These are phyloP conservation scores for Melanotaenia pygmaea DNA, from an alignment of 2,797 vertebrate genomes.

Conservation along the genomic window DNA sequence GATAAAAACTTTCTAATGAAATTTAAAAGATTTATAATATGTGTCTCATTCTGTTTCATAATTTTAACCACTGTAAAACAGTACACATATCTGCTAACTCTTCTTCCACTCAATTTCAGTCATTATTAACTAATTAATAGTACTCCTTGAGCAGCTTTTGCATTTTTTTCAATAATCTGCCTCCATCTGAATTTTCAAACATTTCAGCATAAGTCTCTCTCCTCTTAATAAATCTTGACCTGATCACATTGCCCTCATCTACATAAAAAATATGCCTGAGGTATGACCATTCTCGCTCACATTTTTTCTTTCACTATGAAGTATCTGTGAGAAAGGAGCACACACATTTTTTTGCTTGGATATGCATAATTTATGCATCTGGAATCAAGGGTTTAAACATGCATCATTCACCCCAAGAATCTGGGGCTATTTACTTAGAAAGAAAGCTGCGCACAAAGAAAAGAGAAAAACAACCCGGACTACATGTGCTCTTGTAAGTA, in stretches of 20 bases:
- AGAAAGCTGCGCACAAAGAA: background rate
- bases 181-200: no score
- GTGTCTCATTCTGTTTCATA: background rate
- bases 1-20: background rate
- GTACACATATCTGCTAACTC: background rate
- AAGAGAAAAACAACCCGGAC: no score
- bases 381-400: background rate
- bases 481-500: background rate
- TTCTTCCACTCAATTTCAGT: background rate
- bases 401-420: background rate
- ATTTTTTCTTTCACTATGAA: background rate
- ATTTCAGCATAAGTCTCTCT: background rate
- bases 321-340: background rate
- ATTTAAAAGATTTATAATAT: background rate
- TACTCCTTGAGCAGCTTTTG: background rate
- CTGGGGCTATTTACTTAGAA: background rate
- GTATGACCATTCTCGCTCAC: background rate
- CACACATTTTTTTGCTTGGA: background rate
- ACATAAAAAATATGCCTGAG: background rate
- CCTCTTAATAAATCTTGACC: background rate
- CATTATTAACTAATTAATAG: background rate
- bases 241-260: background rate
- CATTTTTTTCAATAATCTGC: background rate
- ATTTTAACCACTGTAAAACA: background rate
- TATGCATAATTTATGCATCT: slow-evolving; percentile 2